Evolutionary conservation across 2,888 invertebrate genomes (phyloP).

Genomic region (Synergus gifuensis): DNA sequence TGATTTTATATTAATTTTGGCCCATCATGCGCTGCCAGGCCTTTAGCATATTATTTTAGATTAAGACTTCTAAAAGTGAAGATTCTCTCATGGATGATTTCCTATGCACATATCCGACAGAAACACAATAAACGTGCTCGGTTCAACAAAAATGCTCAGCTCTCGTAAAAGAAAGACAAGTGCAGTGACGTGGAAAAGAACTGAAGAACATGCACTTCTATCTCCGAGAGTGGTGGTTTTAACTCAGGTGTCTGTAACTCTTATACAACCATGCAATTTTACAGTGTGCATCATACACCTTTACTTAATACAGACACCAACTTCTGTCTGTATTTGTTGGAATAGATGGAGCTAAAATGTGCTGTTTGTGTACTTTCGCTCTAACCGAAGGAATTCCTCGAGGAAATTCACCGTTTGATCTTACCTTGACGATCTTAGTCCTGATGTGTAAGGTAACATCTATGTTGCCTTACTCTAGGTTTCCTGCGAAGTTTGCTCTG

Average conservation of each 20-base stretch:
- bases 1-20: not conserved
- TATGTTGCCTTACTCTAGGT: not conserved
- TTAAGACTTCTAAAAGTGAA: not conserved
- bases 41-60: not conserved
- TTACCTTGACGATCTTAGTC: constrained; percentile 43
- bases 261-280: not conserved
- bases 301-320: not conserved
- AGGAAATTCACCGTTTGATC: constrained; percentile 52
- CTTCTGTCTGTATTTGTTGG: constrained; percentile 1
- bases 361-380: constrained; percentile 48
- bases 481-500: not conserved
- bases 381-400: constrained; percentile 44
- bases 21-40: not conserved
- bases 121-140: not conserved
- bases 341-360: constrained; percentile 35
- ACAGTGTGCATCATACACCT: not conserved
- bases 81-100: constrained; percentile 13
- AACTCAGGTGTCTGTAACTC: constrained; percentile 2
- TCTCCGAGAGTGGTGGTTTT: constrained; percentile 1
- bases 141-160: constrained; percentile 8
- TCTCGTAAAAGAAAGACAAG: constrained; percentile 30
- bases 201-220: constrained; percentile 16
- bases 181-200: constrained; percentile 30
- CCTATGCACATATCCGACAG: constrained; percentile 10
- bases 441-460: not conserved